phyloP scores from a whole-genome alignment of 1,140 invertebrate genomes.

The Pseudomyrmex cubaensis region DNA sequence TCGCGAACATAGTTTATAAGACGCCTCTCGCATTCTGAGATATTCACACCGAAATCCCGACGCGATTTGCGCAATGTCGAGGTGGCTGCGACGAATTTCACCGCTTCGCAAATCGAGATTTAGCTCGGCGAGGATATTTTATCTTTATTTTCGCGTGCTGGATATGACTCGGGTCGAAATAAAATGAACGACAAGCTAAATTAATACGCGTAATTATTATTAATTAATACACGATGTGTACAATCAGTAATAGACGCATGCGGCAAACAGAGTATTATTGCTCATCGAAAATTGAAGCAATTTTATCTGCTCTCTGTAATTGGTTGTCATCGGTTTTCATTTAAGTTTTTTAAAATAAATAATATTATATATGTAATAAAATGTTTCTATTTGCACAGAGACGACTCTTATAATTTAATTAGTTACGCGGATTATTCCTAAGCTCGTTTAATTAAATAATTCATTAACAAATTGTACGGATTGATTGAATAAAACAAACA shows the following conservation, averaged over 20 bases:
- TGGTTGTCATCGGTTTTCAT: background rate
- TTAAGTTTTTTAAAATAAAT: conserved; percentile 16
- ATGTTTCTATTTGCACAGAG: background rate
- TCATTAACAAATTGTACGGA: conserved; percentile 25
- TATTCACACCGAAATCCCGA: conserved; percentile 1
- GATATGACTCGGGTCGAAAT: background rate
- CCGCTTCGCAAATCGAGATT: background rate
- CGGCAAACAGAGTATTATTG: background rate
- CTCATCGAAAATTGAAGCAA: conserved; percentile 19
- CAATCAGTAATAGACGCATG: background rate
- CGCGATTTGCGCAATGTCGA: conserved; percentile 5
- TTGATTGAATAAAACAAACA: background rate
- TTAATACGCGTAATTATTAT: conserved; percentile 25
- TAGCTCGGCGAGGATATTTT: background rate
- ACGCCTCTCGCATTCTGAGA: background rate
- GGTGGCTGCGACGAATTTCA: background rate
- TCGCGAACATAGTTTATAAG: conserved; percentile 22
- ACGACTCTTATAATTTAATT: background rate
- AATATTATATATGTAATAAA: background rate
- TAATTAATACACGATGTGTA: conserved; percentile 14
- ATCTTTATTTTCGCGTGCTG: background rate
- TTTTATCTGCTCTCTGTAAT: background rate
- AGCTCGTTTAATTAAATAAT: conserved; percentile 52
- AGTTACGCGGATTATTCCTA: conserved; percentile 30
- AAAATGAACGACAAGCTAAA: background rate